These are phyloP conservation scores for Carapus acus DNA, from an alignment of 2,797 vertebrate species.

Conservation along the genomic window DNA sequence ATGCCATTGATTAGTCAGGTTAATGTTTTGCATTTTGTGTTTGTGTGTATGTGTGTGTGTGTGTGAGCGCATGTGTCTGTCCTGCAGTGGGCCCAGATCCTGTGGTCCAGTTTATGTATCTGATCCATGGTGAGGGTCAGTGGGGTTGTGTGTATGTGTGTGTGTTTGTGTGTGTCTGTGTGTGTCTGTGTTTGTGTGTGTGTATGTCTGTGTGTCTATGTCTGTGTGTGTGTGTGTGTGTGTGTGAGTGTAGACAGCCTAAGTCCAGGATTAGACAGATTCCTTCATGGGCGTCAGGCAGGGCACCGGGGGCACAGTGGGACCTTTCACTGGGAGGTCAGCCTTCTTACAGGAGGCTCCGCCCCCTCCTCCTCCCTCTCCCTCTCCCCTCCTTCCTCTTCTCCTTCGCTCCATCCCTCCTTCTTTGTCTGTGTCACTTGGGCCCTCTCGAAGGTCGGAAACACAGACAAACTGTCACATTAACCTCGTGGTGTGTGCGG, in stretches of 20 bases:
- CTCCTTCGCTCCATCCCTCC: constrained; percentile 22
- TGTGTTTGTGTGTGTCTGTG: constrained; percentile 14
- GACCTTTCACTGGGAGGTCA: constrained; percentile 54
- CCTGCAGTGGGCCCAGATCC: constrained; percentile 53
- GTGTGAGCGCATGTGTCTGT: constrained; percentile 1
- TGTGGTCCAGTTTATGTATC: constrained; percentile 54
- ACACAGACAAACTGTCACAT: too few species aligned
- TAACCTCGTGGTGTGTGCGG: too few species aligned
- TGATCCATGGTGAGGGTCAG: constrained; percentile 37
- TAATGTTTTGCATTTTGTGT: constrained; percentile 28
- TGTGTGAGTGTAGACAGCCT: constrained; percentile 13
- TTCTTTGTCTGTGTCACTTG: too few species aligned
- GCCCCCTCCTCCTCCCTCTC: constrained; percentile 39
- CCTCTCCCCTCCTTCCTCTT: constrained; percentile 21
- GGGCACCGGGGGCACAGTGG: constrained; percentile 21
- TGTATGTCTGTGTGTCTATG: constrained; percentile 9
- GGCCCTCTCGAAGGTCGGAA: too few species aligned
- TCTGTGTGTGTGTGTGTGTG: constrained; percentile 5
- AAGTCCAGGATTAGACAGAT: constrained; percentile 56
- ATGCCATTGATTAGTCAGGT: not conserved
- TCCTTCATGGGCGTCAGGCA: constrained; percentile 51
- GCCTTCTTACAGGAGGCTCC: constrained; percentile 15
- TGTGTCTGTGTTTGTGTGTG: constrained; percentile 16
- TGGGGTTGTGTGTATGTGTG: constrained; percentile 13
- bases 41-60: constrained; percentile 20